Percentiles rank a stretch among this genome's conserved stretches.
phyloP scores from a whole-genome alignment of 1,140 invertebrate species.

The Tetragnatha versicolor region DNA sequence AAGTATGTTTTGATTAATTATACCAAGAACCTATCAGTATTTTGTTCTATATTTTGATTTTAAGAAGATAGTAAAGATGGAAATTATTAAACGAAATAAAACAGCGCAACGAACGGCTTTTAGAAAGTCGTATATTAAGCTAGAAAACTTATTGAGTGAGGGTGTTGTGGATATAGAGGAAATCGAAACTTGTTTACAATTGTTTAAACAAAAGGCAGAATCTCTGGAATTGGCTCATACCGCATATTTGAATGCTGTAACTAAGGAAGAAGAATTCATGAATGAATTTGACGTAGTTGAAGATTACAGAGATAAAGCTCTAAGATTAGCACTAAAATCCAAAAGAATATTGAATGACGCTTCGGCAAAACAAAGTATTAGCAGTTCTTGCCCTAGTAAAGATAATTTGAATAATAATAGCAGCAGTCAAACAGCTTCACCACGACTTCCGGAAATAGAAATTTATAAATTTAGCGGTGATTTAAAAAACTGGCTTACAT shows the following conservation, averaged over 20 bases:
- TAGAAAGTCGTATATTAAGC: background rate
- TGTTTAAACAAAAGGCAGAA: slow-evolving; percentile 1
- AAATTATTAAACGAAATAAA: background rate
- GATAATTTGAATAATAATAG: background rate
- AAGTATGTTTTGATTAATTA: background rate
- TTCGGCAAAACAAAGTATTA: background rate
- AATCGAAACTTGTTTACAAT: background rate
- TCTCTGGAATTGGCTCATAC: background rate
- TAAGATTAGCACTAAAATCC: background rate
- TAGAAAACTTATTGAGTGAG: background rate
- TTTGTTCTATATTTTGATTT: background rate
- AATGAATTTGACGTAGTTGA: background rate
- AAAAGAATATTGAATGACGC: background rate
- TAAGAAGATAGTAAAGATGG: slow-evolving; percentile 13
- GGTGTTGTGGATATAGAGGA: background rate
- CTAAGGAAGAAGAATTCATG: background rate
- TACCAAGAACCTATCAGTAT: background rate
- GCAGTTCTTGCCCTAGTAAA: background rate
- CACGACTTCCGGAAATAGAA: slow-evolving; percentile 5
- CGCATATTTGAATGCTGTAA: background rate
- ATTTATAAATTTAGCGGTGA: background rate
- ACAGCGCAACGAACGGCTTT: too few relatives aligned
- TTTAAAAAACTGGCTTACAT: slow-evolving; percentile 1
- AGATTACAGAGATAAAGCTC: background rate
- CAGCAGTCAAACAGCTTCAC: background rate